Evolutionary conservation across 2,797 vertebrate genomes (phyloP).

Genomic region (Threskiornis aethiopicus): DNA sequence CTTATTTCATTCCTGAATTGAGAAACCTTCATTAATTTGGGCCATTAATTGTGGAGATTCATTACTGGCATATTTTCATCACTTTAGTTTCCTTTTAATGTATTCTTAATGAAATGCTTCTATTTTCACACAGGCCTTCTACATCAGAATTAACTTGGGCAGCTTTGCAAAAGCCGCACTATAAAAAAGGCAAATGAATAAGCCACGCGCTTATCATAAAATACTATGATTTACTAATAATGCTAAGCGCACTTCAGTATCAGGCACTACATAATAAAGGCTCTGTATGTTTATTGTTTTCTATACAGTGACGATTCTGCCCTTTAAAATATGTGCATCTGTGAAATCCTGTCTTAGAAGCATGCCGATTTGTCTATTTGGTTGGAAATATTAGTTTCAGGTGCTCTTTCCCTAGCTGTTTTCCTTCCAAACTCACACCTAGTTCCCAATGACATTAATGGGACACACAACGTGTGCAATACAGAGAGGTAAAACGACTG

Average conservation of each 20-base stretch:
- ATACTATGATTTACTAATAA: slow-evolving; percentile 42
- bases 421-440: neutral
- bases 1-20: slow-evolving; percentile 38
- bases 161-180: neutral
- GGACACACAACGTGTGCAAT: neutral
- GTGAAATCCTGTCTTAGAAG: neutral
- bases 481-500: neutral
- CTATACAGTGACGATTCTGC: neutral
- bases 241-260: neutral
- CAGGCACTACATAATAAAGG: neutral
- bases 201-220: slow-evolving; percentile 32
- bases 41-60: slow-evolving; percentile 60
- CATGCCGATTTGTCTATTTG: neutral
- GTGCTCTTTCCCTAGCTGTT: neutral
- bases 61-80: slow-evolving; percentile 62
- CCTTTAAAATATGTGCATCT: neutral
- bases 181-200: slow-evolving; percentile 44
- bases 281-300: neutral
- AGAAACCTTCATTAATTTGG: slow-evolving; percentile 58
- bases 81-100: slow-evolving; percentile 55
- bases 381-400: neutral
- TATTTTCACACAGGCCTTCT: slow-evolving; percentile 34
- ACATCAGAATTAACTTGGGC: slow-evolving; percentile 18
- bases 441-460: neutral
- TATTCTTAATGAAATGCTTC: slow-evolving; percentile 57